Evolutionary conservation across 2,888 invertebrate genomes (phyloP), one percentile per base, ranked within the genome.

Genomic region (Heliconius ismenius): DNA sequence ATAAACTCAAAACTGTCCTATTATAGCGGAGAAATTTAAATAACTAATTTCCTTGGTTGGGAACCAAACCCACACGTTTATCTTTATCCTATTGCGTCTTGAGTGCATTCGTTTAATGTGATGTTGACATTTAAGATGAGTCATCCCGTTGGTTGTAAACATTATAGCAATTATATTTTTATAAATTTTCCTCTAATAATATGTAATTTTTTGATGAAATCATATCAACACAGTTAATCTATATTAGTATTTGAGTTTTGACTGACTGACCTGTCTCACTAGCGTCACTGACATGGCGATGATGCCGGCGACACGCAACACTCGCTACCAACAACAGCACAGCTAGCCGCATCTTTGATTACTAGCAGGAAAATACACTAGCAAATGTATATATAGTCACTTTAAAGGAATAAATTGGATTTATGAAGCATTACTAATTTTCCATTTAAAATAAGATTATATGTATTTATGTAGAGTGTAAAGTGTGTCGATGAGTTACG

Each of bases 281-380:
- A 65, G 36, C 21, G 11, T n/a, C 54, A 67, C 36, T n/a, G 15
- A 13, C 54, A 54, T 28, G 49, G 11, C n/a, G n/a, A 28, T 28
- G 28, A 32, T n/a, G 54, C 2, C 54, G 11, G 15, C n/a, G 70
- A 70, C 54, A 70, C 54, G 70, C 54, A 15, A n/a, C 70, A n/a
- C 70, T 54, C 32, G 70, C 32, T 1, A 70, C n/a, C 11, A 70
- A 32, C 32, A 70, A 58, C 70, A 70, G 32, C 54, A 58, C 70
- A 3, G 32, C 54, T 32, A 70, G 54, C n/a, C 15, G 28, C 70
- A 70, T 70, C 54, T n/a, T 70, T 9, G n/a, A 7, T 32, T 28
- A 70, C 70, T 70, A 54, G 32, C 54, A 32, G 70, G 70, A 70
- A 58, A 70, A 70, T 32, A 18, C 28, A n/a, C n/a, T 18, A 15